These are phyloP conservation scores for Cephalotes varians DNA, from an alignment of 2,888 invertebrate species.

Conservation along the genomic window DNA sequence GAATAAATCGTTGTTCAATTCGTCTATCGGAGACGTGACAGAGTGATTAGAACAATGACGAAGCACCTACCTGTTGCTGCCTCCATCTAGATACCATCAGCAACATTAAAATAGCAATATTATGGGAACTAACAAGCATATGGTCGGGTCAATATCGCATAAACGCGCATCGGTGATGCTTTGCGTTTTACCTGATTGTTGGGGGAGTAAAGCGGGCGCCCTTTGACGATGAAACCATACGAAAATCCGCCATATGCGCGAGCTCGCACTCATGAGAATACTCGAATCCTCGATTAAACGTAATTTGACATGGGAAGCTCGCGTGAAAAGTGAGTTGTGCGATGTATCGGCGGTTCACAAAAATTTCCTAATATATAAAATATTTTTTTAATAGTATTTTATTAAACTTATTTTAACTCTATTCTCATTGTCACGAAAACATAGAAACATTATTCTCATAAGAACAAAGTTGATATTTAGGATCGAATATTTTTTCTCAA, in stretches of 20 bases:
- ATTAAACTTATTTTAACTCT: slow-evolving; percentile 4
- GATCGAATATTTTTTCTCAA: neutral
- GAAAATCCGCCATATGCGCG: slow-evolving; percentile 72
- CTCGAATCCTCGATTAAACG: slow-evolving; percentile 72
- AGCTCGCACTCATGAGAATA: slow-evolving; percentile 79
- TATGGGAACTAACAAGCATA: slow-evolving; percentile 82
- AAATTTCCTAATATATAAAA: slow-evolving; percentile 2
- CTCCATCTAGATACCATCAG: slow-evolving; percentile 44
- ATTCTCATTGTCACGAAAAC: neutral
- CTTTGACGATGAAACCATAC: slow-evolving; percentile 61
- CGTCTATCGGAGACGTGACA: slow-evolving; percentile 47
- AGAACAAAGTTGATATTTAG: neutral
- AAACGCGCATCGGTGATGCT: slow-evolving; percentile 68
- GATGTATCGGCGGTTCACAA: slow-evolving; percentile 31
- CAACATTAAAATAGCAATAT: slow-evolving; percentile 46
- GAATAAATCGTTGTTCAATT: slow-evolving; percentile 60
- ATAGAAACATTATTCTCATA: neutral
- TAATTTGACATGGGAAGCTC: slow-evolving; percentile 84
- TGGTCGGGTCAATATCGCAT: slow-evolving; percentile 76
- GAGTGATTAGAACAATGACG: slow-evolving; percentile 66
- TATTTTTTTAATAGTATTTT: neutral
- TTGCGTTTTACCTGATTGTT: slow-evolving; percentile 67
- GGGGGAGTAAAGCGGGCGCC: slow-evolving; percentile 66
- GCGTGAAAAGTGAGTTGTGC: slow-evolving; percentile 17
- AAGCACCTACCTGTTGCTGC: slow-evolving; percentile 76